Evolutionary conservation across 2,113 vertebrate species (phyloP), one percentile per base, ranked within the genome.

Genomic region (Terrapene triunguis): DNA sequence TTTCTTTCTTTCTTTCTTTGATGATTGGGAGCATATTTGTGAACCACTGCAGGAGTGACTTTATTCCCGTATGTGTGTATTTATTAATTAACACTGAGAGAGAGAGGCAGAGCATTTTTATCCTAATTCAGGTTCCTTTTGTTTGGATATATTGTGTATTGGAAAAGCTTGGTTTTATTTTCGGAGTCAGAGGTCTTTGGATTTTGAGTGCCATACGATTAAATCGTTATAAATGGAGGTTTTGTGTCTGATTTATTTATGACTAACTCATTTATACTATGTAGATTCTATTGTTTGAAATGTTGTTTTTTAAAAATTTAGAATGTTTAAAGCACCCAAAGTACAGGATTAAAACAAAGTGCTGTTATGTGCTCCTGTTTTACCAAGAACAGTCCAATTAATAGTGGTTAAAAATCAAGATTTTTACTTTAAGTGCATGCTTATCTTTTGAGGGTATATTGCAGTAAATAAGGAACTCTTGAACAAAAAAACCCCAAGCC

Each of bases 391-490:
- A 62, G 85, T 87, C 92, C 94, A 96, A 96, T 97, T 96, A 98
- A 89, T 84, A 97, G 91, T 96, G 93, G 93, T 93, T 96, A 97
- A 97, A 98, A 96, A 96, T 97, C 89, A 97, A 97, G 90, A 97
- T 96, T 95, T 97, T 96, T 96, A 96, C 97, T 98, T 94, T 93
- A 98, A 96, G 96, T 95, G 79, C 81, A 69, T 72, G 89, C 95
- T 98, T 98, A 97, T 97, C 97, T 98, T 98, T 92, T 95, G 95
- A 96, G 89, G 92, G 53, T 95, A 90, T 94, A 95, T 93, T 96
- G 96, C 98, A 96, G 96, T 98, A 97, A 98, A 98, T 98, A 98
- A 97, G 95, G 97, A 98, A 97, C 88, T 95, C 90, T 97, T 95
- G 94, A 97, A 97, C 87, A 96, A 95, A 97, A 44, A 38, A n/a